phyloP scores from a whole-genome alignment of 64 coral and sea anemone species.

The Anthopleura sola region DNA sequence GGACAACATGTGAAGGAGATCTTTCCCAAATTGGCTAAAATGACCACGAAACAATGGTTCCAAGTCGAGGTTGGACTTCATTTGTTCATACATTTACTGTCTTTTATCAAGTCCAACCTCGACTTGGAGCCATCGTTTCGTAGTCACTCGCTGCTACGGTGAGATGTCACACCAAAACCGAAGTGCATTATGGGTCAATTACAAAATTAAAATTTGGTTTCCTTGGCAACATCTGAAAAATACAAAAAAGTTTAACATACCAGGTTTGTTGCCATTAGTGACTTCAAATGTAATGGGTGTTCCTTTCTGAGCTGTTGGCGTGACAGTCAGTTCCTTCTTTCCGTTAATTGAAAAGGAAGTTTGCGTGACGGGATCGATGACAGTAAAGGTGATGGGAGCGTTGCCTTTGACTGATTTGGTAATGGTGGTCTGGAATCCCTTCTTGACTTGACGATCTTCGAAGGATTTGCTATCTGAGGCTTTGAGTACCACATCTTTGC shows the following conservation, averaged over 20 bases:
- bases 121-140: too few relatives aligned
- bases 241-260: conserved; percentile 6
- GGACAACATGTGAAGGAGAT: too few relatives aligned
- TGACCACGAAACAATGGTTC: too few relatives aligned
- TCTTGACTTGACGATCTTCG: conserved; percentile 37
- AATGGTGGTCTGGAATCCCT: conserved; percentile 25
- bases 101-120: too few relatives aligned
- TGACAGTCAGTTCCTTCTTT: conserved; percentile 21
- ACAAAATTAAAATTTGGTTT: too few relatives aligned
- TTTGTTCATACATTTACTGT: too few relatives aligned
- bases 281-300: conserved; percentile 34
- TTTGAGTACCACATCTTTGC: conserved; percentile 47
- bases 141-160: too few relatives aligned
- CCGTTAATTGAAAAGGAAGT: conserved; percentile 52
- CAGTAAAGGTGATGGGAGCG: conserved; percentile 38
- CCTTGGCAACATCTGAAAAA: too few relatives aligned
- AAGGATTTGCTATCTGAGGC: conserved; percentile 44
- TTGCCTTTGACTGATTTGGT: conserved; percentile 53
- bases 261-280: conserved; percentile 34
- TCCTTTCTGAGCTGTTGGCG: conserved; percentile 41
- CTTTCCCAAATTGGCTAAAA: too few relatives aligned
- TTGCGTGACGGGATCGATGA: conserved; percentile 33
- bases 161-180: too few relatives aligned
- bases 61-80: too few relatives aligned
- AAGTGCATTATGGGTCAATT: not conserved